These are phyloP conservation scores for Drosophila pruinosa DNA, from an alignment of 1,140 invertebrate genomes.

Conservation along the genomic window DNA sequence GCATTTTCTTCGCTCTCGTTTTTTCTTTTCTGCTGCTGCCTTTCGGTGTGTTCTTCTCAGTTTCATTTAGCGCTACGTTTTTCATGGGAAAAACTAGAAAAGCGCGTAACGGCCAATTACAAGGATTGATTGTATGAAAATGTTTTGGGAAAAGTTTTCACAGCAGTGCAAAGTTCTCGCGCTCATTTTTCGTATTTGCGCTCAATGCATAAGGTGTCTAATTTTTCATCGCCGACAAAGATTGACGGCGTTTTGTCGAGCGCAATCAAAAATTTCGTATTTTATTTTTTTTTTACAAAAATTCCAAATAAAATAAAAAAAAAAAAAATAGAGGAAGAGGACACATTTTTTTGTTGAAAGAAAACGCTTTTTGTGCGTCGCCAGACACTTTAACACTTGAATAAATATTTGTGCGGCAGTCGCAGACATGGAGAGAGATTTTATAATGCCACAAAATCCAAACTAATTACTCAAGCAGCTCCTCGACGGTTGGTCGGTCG, in stretches of 20 bases:
- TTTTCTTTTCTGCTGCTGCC: slow-evolving; percentile 3
- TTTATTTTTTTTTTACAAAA: slow-evolving; percentile 9
- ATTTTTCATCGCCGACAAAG: slow-evolving; percentile 77
- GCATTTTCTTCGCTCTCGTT: slow-evolving; percentile 20
- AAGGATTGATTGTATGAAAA: slow-evolving; percentile 83
- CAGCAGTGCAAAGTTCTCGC: slow-evolving; percentile 37
- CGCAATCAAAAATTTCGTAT: slow-evolving; percentile 78
- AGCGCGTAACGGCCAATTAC: slow-evolving; percentile 81
- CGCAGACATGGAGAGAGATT: slow-evolving; percentile 45
- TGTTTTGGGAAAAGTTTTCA: slow-evolving; percentile 59
- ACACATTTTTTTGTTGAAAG: slow-evolving; percentile 38
- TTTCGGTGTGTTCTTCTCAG: slow-evolving; percentile 31
- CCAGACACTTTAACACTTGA: slow-evolving; percentile 82
- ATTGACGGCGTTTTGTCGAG: slow-evolving; percentile 66
- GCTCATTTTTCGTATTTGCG: slow-evolving; percentile 24
- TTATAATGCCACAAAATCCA: slow-evolving; percentile 82
- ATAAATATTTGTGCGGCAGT: slow-evolving; percentile 78
- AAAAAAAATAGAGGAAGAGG: slow-evolving; percentile 31
- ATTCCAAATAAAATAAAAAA: slow-evolving; percentile 51
- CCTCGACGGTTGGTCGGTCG: slow-evolving; percentile 31
- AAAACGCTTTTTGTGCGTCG: slow-evolving; percentile 66
- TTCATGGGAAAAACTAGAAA: slow-evolving; percentile 80
- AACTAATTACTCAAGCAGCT: slow-evolving; percentile 79
- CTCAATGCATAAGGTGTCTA: slow-evolving; percentile 77
- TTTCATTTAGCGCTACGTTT: slow-evolving; percentile 83